Evolutionary conservation across 2,113 vertebrate species (phyloP).

Genomic region (Coreoperca whiteheadi): DNA sequence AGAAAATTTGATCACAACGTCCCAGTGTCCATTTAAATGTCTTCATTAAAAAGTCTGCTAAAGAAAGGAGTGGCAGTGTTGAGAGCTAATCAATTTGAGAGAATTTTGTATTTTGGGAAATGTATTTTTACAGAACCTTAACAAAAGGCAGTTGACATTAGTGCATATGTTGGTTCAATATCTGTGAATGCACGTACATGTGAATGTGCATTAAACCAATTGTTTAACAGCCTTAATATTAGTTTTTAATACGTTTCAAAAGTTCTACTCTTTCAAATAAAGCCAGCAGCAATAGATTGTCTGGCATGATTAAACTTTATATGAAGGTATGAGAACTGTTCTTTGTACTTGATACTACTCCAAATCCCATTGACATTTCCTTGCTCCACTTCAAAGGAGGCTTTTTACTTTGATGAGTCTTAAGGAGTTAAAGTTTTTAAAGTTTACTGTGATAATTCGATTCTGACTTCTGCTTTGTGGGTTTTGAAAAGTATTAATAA

Average conservation of each 20-base stretch:
- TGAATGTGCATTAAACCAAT: not conserved
- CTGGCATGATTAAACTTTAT: conserved; percentile 26
- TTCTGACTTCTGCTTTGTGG: conserved; percentile 58
- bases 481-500: conserved; percentile 69
- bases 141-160: not conserved
- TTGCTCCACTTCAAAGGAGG: conserved; percentile 63
- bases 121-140: not conserved
- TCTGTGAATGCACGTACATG: no score
- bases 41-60: conserved; percentile 14
- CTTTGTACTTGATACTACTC: conserved; percentile 58
- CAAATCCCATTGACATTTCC: conserved; percentile 61
- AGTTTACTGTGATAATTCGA: conserved; percentile 55
- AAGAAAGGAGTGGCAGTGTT: not conserved
- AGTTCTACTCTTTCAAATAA: not conserved
- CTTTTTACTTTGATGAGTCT: conserved; percentile 57
- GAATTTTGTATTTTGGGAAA: not conserved
- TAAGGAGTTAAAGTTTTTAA: conserved; percentile 48
- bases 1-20: conserved; percentile 34
- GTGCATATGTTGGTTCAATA: not conserved
- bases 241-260: not conserved
- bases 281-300: conserved; percentile 16
- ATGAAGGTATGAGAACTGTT: conserved; percentile 41
- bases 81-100: not conserved
- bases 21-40: not conserved
- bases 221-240: not conserved